Evolutionary conservation across 2,888 invertebrate genomes (phyloP).

Genomic region (Dryocosmus kuriphilus): DNA sequence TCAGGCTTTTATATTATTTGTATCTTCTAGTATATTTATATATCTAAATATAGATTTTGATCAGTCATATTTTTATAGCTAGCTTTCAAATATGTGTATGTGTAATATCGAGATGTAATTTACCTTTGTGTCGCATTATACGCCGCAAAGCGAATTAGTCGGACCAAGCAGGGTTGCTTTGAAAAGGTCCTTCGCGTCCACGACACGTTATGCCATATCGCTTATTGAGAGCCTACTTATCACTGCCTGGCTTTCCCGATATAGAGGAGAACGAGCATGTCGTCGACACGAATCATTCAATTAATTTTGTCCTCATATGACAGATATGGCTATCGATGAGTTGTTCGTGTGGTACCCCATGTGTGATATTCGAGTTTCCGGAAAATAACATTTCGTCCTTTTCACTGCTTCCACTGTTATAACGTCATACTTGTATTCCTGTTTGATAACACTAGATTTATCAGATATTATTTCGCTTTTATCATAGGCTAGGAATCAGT

Average conservation of each 20-base stretch:
- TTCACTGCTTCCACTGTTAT: background rate
- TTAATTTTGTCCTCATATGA: constrained; percentile 34
- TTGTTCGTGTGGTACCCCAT: constrained; percentile 5
- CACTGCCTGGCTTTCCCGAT: constrained; percentile 54
- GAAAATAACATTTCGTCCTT: background rate
- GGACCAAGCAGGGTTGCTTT: constrained; percentile 42
- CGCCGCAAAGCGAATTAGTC: constrained; percentile 29
- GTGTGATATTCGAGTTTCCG: constrained; percentile 8
- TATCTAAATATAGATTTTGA: too few species aligned
- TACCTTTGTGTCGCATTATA: constrained; percentile 16
- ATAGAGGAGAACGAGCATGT: constrained; percentile 28
- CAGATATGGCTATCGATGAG: constrained; percentile 1
- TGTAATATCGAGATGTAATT: constrained; percentile 27
- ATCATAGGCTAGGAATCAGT: too few species aligned
- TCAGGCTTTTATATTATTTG: too few species aligned
- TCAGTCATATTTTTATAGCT: background rate
- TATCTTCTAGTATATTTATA: too few species aligned
- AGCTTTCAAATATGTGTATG: background rate
- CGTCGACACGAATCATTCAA: constrained; percentile 38
- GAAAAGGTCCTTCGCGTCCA: constrained; percentile 71
- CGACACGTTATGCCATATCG: constrained; percentile 70
- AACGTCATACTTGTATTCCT: background rate
- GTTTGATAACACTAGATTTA: too few species aligned
- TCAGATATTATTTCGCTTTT: too few species aligned
- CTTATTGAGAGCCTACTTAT: constrained; percentile 72